These are phyloP conservation scores for Mallotus villosus DNA, from an alignment of 2,797 vertebrate genomes.

Conservation along the genomic window DNA sequence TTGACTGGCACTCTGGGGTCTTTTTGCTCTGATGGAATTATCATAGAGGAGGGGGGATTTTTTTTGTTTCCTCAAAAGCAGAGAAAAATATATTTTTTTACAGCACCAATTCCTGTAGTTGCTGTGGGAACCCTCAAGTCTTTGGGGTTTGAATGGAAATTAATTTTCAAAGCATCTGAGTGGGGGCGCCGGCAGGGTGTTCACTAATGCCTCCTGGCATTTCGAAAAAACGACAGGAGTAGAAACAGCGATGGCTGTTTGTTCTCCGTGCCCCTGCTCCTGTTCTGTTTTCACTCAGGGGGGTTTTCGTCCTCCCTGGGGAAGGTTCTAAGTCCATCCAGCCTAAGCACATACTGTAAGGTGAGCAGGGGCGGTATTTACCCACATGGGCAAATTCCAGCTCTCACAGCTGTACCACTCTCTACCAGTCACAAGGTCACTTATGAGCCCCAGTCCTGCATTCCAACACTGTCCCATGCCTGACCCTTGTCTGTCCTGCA, in stretches of 20 bases:
- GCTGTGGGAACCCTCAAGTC: slow-evolving; percentile 29
- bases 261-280: slow-evolving; percentile 34
- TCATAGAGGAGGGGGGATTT: slow-evolving; percentile 33
- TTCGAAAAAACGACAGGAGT: slow-evolving; percentile 52
- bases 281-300: slow-evolving; percentile 49
- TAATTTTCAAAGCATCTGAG: slow-evolving; percentile 51
- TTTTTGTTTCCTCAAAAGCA: slow-evolving; percentile 47
- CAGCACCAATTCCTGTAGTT: slow-evolving; percentile 37
- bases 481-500: slow-evolving; percentile 23
- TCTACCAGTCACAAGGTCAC: slow-evolving; percentile 59
- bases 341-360: slow-evolving; percentile 27
- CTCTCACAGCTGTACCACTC: slow-evolving; percentile 60
- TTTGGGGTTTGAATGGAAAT: slow-evolving; percentile 48
- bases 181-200: not conserved
- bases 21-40: slow-evolving; percentile 55
- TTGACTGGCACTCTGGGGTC: slow-evolving; percentile 29
- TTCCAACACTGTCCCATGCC: slow-evolving; percentile 44
- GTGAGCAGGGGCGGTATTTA: slow-evolving; percentile 33
- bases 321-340: slow-evolving; percentile 58
- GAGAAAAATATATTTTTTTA: slow-evolving; percentile 9
- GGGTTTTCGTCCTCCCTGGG: slow-evolving; percentile 39
- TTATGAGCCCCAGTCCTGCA: slow-evolving; percentile 31
- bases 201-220: slow-evolving; percentile 49
- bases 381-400: slow-evolving; percentile 56
- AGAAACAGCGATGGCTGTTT: slow-evolving; percentile 14